Evolutionary conservation across 2,888 invertebrate species (phyloP), one percentile per base, ranked within the genome.

Genomic region (Lutraria lutraria): DNA sequence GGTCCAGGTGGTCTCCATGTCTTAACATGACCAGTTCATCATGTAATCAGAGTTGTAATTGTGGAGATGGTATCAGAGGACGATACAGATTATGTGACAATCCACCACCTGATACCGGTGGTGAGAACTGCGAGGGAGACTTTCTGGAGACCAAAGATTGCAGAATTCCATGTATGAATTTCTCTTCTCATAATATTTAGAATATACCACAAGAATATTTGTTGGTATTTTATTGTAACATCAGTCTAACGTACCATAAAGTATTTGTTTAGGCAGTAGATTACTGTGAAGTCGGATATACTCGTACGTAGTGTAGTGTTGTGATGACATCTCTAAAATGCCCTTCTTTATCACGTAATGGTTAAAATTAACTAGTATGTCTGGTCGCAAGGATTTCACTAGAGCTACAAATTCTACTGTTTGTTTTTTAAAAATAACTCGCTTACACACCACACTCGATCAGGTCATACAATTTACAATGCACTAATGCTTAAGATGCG

Each of bases 1-100:
- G 92, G 92, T 19, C 83, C n/a, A 21, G 29, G 0, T 92, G 90
- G 92, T 86, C 88, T 21, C 68, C 31, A 25, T 92, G 92, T 86
- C 81, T 25, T 21, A 89, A 91, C 72, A 89, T 89, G 89, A 83
- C 85, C 31, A 76, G 31, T 76, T 19, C 34, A 34, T 19, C 76
- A 31, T 76, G 76, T 16, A 76, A 25, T 76, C 15, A 76, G 76
- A 60, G 72, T 29, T 86, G 87, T 31, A 60, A 85, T 6, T 90
- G 90, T 85, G 92, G 92, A 8, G 19, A 29, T 56, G 90, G 92
- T 15, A 21, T 68, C 1, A 54, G 53, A 54, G 63, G 25, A 21
- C 63, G 90, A 25, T 76, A 54, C 54, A 84, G 92, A 31, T 31
- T 81, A 2, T 92, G 92, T 84, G 68, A 90, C 25, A 83, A 88